Conservation (phyloP, 2,888 invertebrate genomes). For the Caenorhabditis imperialis region DNA sequence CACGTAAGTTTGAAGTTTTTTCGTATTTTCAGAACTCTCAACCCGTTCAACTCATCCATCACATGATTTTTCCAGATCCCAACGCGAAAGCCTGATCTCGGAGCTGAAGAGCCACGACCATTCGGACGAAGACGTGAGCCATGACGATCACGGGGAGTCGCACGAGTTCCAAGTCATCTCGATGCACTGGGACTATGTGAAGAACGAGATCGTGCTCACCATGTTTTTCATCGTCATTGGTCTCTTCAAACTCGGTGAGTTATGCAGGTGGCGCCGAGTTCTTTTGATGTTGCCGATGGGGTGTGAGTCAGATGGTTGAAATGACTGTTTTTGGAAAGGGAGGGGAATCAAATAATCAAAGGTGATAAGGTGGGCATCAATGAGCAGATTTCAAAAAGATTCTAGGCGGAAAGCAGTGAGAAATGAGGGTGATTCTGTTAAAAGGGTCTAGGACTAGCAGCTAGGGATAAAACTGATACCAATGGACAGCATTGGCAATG, state of each 20-base stretch:
- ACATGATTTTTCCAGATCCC: slow-evolving; percentile 26
- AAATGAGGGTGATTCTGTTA: too few relatives aligned
- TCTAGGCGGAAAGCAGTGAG: too few relatives aligned
- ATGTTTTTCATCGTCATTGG: slow-evolving; percentile 81
- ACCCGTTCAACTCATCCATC: too few relatives aligned
- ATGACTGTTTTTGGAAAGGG: slow-evolving; percentile 1
- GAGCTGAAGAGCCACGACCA: slow-evolving; percentile 8
- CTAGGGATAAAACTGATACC: too few relatives aligned
- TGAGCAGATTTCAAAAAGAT: background rate
- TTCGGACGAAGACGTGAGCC: slow-evolving; percentile 11
- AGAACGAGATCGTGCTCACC: slow-evolving; percentile 80
- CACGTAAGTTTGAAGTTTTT: slow-evolving; percentile 18
- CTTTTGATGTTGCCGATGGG: slow-evolving; percentile 36
- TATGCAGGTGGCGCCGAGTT: slow-evolving; percentile 41
- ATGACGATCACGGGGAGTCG: background rate
- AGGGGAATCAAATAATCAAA: slow-evolving; percentile 25
- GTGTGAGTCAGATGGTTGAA: slow-evolving; percentile 23
- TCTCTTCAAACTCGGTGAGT: slow-evolving; percentile 81
- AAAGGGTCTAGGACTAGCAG: too few relatives aligned
- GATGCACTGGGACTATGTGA: slow-evolving; percentile 75
- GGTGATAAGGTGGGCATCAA: slow-evolving; percentile 12
- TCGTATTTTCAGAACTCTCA: too few relatives aligned
- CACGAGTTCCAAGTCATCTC: slow-evolving; percentile 56
- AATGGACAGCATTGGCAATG: too few relatives aligned
- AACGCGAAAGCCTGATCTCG: background rate